phyloP scores from a whole-genome alignment of 2,888 invertebrate genomes.

The Antitype chi region DNA sequence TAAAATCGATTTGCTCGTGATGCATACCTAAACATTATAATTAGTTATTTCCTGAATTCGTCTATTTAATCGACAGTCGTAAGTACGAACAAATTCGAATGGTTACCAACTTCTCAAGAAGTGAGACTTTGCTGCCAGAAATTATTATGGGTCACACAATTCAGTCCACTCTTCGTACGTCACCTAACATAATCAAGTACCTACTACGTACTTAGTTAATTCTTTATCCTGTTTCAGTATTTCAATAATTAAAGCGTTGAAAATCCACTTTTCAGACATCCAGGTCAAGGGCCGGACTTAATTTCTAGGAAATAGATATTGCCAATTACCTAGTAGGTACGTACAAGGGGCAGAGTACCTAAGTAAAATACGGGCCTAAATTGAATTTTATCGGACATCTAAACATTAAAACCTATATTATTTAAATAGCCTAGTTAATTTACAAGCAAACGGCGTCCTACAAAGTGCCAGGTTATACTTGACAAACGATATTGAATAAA shows the following conservation, averaged over 20 bases:
- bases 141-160: neutral
- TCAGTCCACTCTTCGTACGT: neutral
- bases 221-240: no score
- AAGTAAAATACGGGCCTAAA: neutral
- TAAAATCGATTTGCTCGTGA: constrained; percentile 1
- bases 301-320: neutral
- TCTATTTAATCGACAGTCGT: neutral
- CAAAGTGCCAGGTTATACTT: constrained; percentile 10
- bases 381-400: neutral
- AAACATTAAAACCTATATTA: neutral
- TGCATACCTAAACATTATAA: neutral
- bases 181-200: neutral
- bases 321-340: neutral
- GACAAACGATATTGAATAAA: constrained; percentile 2
- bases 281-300: neutral
- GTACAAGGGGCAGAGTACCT: neutral
- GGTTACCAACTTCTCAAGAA: neutral
- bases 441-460: constrained; percentile 1
- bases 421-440: neutral
- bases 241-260: neutral
- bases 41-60: neutral
- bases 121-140: neutral
- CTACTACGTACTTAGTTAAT: no score
- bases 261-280: neutral
- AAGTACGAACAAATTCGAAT: neutral